These are phyloP conservation scores for Microplitis deprimator DNA, from an alignment of 2,888 invertebrate genomes.

Conservation along the genomic window DNA sequence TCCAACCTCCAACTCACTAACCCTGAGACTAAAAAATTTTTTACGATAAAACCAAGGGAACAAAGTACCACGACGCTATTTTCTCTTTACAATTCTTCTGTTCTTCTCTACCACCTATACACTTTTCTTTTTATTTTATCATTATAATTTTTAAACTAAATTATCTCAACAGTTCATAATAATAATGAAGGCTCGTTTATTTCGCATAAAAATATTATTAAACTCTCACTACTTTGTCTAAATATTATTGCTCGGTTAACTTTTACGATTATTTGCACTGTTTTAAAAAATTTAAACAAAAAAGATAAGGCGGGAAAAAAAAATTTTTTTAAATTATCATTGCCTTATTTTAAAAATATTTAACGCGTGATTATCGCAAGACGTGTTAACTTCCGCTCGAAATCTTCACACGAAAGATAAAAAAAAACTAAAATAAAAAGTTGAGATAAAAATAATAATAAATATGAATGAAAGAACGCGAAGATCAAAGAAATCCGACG, in stretches of 20 bases:
- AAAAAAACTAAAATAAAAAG: background rate
- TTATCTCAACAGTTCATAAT: background rate
- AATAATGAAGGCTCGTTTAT: slow-evolving; percentile 24
- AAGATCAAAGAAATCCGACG: slow-evolving; percentile 28
- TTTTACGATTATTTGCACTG: background rate
- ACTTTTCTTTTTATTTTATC: background rate
- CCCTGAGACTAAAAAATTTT: slow-evolving; percentile 18
- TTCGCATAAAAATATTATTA: slow-evolving; percentile 18
- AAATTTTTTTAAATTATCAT: too few relatives aligned
- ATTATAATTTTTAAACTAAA: background rate
- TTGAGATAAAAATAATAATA: background rate
- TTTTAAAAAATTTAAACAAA: background rate
- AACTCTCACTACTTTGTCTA: background rate
- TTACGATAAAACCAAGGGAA: slow-evolving; percentile 31
- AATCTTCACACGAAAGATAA: slow-evolving; percentile 16
- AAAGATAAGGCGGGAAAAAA: background rate
- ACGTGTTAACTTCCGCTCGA: slow-evolving; percentile 26
- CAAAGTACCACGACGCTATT: slow-evolving; percentile 23
- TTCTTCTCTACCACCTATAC: background rate
- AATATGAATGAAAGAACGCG: background rate
- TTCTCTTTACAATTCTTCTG: background rate
- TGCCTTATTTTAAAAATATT: background rate
- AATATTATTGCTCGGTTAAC: background rate
- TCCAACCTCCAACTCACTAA: background rate
- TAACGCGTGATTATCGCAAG: slow-evolving; percentile 30